Percentiles rank a stretch among this genome's conserved stretches.
phyloP scores from a whole-genome alignment of 2,888 invertebrate genomes.

The Eustalomyia histrio region DNA sequence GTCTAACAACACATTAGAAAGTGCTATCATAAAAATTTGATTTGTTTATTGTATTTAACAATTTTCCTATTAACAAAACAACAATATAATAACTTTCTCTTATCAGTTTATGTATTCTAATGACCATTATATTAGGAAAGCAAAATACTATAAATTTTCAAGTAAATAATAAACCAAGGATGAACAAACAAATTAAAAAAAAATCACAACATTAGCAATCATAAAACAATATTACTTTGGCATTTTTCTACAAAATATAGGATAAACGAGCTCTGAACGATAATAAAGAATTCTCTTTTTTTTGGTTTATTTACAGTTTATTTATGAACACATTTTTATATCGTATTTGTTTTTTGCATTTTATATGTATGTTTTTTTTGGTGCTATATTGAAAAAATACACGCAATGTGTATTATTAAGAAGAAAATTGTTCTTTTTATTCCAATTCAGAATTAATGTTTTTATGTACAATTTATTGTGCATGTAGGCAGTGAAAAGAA shows the following conservation, averaged over 20 bases:
- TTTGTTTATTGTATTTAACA: conserved; percentile 35
- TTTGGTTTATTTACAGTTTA: conserved; percentile 27
- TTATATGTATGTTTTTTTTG: neutral
- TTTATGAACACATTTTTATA: conserved; percentile 9
- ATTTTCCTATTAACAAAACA: conserved; percentile 10
- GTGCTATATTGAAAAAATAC: neutral
- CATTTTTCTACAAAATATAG: conserved; percentile 24
- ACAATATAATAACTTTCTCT: conserved; percentile 23
- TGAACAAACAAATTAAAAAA: neutral
- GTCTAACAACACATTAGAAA: neutral
- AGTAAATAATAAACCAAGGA: conserved; percentile 12
- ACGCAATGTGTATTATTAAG: neutral
- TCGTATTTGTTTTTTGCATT: neutral
- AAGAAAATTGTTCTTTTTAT: conserved; percentile 29
- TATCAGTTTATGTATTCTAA: conserved; percentile 44
- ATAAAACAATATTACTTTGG: conserved; percentile 30
- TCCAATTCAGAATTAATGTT: conserved; percentile 24
- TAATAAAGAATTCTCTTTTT: conserved; percentile 32
- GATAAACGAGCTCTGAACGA: conserved; percentile 20
- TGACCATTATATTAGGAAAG: conserved; percentile 41
- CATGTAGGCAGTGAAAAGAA: no score
- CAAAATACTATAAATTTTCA: conserved; percentile 40
- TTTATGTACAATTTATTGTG: no score
- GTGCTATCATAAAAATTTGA: conserved; percentile 18
- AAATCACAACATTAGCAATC: conserved; percentile 31